Evolutionary conservation across 2,113 vertebrate genomes (phyloP).

Genomic region (Setophaga coronata): DNA sequence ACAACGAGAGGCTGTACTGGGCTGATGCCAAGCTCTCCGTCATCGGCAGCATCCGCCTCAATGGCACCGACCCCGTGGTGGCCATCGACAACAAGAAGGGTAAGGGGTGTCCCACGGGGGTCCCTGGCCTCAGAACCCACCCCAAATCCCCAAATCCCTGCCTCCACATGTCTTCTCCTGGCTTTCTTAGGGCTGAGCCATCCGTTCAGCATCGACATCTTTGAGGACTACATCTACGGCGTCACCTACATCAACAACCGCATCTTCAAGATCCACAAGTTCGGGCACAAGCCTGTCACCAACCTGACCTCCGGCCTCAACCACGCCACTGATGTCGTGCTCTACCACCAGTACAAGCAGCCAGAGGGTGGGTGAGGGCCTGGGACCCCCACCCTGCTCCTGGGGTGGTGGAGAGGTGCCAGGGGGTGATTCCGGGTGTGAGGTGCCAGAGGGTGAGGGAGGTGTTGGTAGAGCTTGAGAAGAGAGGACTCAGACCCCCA

Average conservation of each 20-base stretch:
- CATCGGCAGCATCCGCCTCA: conserved; percentile 92
- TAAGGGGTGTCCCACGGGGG: not conserved
- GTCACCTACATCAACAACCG: conserved; percentile 96
- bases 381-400: fast-evolving
- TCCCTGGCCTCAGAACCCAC: not conserved
- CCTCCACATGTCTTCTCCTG: not conserved
- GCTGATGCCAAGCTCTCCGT: conserved; percentile 92
- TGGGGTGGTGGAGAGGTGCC: not conserved
- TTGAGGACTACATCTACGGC: conserved; percentile 96
- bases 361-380: conserved; percentile 81
- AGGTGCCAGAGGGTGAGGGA: not conserved
- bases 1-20: conserved; percentile 97
- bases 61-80: conserved; percentile 90
- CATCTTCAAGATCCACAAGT: conserved; percentile 97
- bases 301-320: conserved; percentile 92
- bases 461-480: not conserved
- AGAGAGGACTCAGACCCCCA: not conserved
- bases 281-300: conserved; percentile 86
- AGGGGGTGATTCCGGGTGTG: too few relatives aligned
- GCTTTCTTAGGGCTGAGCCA: conserved; percentile 83
- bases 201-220: conserved; percentile 97
- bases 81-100: conserved; percentile 91
- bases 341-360: conserved; percentile 95
- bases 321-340: conserved; percentile 91
- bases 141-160: not conserved